Conservation (phyloP, 2,797 vertebrate species). For the Percopsis omiscomaycus region DNA sequence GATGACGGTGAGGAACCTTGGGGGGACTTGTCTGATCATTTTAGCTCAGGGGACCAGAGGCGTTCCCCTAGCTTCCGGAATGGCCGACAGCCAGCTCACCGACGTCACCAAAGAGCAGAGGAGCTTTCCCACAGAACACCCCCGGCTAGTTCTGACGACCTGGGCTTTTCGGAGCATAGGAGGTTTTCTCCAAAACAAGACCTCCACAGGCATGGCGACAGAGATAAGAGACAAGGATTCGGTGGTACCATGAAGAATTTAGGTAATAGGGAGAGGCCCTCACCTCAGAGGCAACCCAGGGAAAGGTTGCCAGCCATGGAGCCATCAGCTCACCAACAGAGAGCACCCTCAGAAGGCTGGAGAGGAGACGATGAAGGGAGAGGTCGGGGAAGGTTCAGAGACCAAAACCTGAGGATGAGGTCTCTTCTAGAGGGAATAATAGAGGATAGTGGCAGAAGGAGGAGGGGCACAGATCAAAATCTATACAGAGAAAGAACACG, state of each 20-base stretch:
- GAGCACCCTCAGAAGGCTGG: constrained; percentile 46
- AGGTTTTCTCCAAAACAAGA: constrained; percentile 32
- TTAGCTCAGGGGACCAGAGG: constrained; percentile 47
- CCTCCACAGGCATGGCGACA: constrained; percentile 6
- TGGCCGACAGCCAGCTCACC: constrained; percentile 11
- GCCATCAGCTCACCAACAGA: constrained; percentile 33
- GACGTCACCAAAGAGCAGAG: constrained; percentile 34
- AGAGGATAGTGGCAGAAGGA: constrained; percentile 45
- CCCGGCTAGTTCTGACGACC: not conserved
- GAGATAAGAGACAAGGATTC: constrained; percentile 30
- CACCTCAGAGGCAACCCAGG: constrained; percentile 40
- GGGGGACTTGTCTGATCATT: constrained; percentile 47
- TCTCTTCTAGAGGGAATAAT: constrained; percentile 42
- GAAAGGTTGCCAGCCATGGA: constrained; percentile 42
- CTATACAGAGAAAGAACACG: constrained; percentile 36
- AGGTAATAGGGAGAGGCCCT: constrained; percentile 38
- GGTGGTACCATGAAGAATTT: constrained; percentile 45
- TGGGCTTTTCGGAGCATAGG: constrained; percentile 13
- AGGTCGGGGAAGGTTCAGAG: constrained; percentile 51
- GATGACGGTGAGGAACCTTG: constrained; percentile 45
- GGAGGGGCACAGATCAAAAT: constrained; percentile 28
- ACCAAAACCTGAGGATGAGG: constrained; percentile 43
- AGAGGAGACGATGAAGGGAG: constrained; percentile 54
- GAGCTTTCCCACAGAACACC: constrained; percentile 32
- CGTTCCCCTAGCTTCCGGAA: constrained; percentile 38